Base-by-base conservation (phyloP, 2,113 vertebrate species). In the Megaceryle torquata region DNA sequence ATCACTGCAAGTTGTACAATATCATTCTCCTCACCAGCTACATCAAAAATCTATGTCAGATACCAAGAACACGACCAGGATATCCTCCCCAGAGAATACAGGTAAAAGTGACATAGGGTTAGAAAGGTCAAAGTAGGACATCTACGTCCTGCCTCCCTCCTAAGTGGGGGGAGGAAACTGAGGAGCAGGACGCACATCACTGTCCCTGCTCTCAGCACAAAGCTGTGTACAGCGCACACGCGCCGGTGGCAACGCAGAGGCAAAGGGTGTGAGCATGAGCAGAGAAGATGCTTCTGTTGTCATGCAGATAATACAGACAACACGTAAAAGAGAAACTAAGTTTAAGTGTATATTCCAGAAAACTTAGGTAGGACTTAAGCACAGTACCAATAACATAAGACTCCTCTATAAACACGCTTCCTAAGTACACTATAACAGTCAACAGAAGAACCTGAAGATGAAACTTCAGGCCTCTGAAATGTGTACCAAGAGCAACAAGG, bases 151-250 rank as follows among this genome's bases (percentile, higher is more conserved):
- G 59, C 24, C 54, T 48, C 68, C 54, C 64, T 10, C 25, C 39
- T 17, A 11, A 35, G 50, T 10, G 29, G 43, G 48, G 54, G 71
- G 80, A 86, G 67, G 43, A 78, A 74, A 59, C 13, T 10, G 48
- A 79, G 59, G 25, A 78, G 56, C 48, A 82, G 11, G 77, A 70
- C 61, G 24, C 28, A 20, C 35, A 53, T 13, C 56, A 20, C 31
- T 6, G 25, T 2, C 56, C 56, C 2, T 28, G 56, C 82, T 9
- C 50, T 64, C 85, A 63, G 56, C 56, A 82, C 63, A 88, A 60
- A 60, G n/a, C 63, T n/a, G 14, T 8, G 11, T 1, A 2, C 69
- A 64, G 29, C 15, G 21, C 75, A 71, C 18, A 26, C 0, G 2
- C n/a, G 57, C 78, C 7, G 22, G 26, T 3, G 28, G 35, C 60